phyloP scores from a whole-genome alignment of 2,797 vertebrate genomes.

The Melanotaenia boesemani region DNA sequence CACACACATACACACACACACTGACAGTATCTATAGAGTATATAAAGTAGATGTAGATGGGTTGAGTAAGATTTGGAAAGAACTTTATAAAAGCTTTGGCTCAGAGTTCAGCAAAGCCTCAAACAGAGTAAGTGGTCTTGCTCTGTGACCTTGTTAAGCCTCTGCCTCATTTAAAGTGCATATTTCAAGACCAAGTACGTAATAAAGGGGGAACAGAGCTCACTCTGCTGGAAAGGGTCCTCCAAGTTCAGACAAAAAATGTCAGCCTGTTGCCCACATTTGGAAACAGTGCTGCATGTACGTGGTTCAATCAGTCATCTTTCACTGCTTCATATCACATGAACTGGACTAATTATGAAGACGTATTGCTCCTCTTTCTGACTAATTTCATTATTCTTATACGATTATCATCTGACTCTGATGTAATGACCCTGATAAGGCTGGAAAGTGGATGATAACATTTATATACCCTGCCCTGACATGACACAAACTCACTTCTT shows the following conservation, averaged over 20 bases:
- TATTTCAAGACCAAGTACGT: slow-evolving; percentile 35
- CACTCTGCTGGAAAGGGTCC: neutral
- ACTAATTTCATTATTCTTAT: slow-evolving; percentile 14
- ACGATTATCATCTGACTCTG: neutral
- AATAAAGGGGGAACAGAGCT: slow-evolving; percentile 29
- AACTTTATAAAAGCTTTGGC: neutral
- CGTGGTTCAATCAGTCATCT: slow-evolving; percentile 1
- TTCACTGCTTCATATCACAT: neutral
- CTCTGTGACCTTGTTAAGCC: neutral
- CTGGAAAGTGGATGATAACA: neutral
- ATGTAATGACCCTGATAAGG: neutral
- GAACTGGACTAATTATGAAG: slow-evolving; percentile 5
- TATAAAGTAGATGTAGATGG: slow-evolving; percentile 12
- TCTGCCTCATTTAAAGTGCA: slow-evolving; percentile 4
- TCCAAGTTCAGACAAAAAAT: slow-evolving; percentile 23
- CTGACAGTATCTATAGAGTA: neutral
- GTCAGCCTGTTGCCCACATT: slow-evolving; percentile 20
- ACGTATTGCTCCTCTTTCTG: neutral
- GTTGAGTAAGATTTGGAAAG: slow-evolving; percentile 4
- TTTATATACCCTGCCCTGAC: neutral
- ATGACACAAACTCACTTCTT: neutral
- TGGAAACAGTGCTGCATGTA: neutral
- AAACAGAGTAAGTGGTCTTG: neutral
- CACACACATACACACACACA: slow-evolving; percentile 19
- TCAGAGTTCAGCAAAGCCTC: slow-evolving; percentile 4